phyloP scores from a whole-genome alignment of 1,140 invertebrate genomes.

The Cataglyphis hispanica region DNA sequence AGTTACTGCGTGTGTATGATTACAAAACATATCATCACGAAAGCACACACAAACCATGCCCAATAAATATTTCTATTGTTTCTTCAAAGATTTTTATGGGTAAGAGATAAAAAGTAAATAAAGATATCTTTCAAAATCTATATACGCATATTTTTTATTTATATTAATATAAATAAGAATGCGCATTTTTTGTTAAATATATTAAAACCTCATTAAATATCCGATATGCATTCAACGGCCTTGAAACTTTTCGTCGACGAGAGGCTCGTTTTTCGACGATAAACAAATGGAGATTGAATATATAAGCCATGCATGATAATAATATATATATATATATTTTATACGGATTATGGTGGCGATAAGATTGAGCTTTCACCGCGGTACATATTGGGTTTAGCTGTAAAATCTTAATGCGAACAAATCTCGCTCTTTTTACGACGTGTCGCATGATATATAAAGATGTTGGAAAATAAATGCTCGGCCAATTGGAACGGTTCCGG shows the following conservation, averaged over 20 bases:
- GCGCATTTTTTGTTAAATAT: neutral
- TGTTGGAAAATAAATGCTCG: slow-evolving; percentile 52
- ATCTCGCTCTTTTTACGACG: slow-evolving; percentile 38
- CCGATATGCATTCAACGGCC: no score
- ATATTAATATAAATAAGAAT: no score
- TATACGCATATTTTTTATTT: neutral
- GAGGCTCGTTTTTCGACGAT: slow-evolving; percentile 1
- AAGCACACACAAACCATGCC: neutral
- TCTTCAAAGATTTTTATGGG: no score
- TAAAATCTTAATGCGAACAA: slow-evolving; percentile 55
- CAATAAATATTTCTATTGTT: neutral
- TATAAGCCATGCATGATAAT: neutral
- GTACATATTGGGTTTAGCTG: slow-evolving; percentile 10
- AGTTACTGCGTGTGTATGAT: neutral
- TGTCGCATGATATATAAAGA: slow-evolving; percentile 3
- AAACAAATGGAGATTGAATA: slow-evolving; percentile 5
- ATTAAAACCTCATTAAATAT: neutral
- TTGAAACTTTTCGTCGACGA: neutral
- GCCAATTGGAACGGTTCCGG: slow-evolving; percentile 39
- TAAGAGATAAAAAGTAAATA: neutral
- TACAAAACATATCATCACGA: neutral
- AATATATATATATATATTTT: slow-evolving; percentile 21
- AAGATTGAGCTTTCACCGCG: slow-evolving; percentile 22
- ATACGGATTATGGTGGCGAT: slow-evolving; percentile 15
- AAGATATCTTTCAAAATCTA: neutral